Percentiles rank a stretch among this genome's conserved stretches.
phyloP scores from a whole-genome alignment of 2,888 invertebrate species.

The Lasioglossum zephyrum region DNA sequence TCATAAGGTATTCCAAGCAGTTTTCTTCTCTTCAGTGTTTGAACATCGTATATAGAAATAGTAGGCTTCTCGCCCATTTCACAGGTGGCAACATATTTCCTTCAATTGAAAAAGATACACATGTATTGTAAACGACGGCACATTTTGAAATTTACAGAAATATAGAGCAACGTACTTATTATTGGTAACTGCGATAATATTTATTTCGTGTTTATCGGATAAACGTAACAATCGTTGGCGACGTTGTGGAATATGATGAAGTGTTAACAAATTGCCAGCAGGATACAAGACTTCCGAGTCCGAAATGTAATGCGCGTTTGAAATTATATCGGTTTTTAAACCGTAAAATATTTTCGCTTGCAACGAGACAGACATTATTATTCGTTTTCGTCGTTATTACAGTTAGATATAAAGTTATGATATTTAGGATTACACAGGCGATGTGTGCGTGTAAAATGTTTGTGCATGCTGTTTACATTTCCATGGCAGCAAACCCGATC shows the following conservation, averaged over 20 bases:
- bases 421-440: neutral
- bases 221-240: slow-evolving; percentile 91
- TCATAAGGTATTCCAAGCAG: slow-evolving; percentile 88
- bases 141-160: neutral
- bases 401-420: neutral
- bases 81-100: slow-evolving; percentile 88
- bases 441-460: neutral
- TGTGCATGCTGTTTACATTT: slow-evolving; percentile 30
- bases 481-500: slow-evolving; percentile 39
- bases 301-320: slow-evolving; percentile 90
- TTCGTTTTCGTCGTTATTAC: neutral
- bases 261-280: slow-evolving; percentile 90
- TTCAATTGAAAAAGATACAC: slow-evolving; percentile 53
- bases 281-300: slow-evolving; percentile 93
- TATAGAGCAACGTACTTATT: slow-evolving; percentile 86
- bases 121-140: neutral
- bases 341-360: slow-evolving; percentile 88
- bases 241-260: slow-evolving; percentile 90
- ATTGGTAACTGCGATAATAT: slow-evolving; percentile 88
- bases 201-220: slow-evolving; percentile 88
- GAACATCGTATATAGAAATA: slow-evolving; percentile 90
- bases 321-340: slow-evolving; percentile 87
- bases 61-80: slow-evolving; percentile 88
- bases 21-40: slow-evolving; percentile 89
- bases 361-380: slow-evolving; percentile 85